Evolutionary conservation across 2,113 vertebrate species (phyloP).

Genomic region (Dasyornis broadbenti): DNA sequence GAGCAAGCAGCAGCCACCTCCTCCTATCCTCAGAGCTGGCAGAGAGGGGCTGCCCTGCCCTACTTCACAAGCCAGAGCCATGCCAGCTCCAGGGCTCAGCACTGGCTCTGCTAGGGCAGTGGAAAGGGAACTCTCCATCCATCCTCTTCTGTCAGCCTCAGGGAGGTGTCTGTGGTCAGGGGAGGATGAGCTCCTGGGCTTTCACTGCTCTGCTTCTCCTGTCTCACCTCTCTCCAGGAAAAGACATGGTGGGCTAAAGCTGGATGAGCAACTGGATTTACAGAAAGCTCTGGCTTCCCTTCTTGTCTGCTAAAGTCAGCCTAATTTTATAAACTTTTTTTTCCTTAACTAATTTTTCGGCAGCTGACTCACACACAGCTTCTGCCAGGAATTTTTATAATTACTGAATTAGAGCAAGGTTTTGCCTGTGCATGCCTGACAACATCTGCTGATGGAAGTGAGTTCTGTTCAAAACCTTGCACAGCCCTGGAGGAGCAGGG

Average conservation of each 20-base stretch:
- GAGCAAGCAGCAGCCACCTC: not conserved
- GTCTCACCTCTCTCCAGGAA: not conserved
- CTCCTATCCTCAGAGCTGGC: not conserved
- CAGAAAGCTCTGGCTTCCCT: not conserved
- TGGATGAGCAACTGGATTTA: not conserved
- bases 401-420: constrained; percentile 66
- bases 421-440: constrained; percentile 64
- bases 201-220: not conserved
- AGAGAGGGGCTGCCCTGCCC: not conserved
- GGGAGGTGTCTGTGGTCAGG: not conserved
- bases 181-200: not conserved
- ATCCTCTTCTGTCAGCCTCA: not conserved
- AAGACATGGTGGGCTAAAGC: not conserved
- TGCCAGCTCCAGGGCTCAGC: rapidly evolving
- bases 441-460: constrained; percentile 60
- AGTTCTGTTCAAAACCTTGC: not conserved
- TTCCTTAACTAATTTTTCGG: constrained; percentile 46
- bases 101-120: not conserved
- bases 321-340: constrained; percentile 15
- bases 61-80: not conserved
- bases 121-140: not conserved
- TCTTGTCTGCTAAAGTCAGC: constrained; percentile 40
- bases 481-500: not conserved
- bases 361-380: constrained; percentile 65
- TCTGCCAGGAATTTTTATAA: constrained; percentile 74